Evolutionary conservation across 2,113 vertebrate genomes (phyloP), one percentile per base, ranked within the genome.

Genomic region (Recurvirostra avosetta): DNA sequence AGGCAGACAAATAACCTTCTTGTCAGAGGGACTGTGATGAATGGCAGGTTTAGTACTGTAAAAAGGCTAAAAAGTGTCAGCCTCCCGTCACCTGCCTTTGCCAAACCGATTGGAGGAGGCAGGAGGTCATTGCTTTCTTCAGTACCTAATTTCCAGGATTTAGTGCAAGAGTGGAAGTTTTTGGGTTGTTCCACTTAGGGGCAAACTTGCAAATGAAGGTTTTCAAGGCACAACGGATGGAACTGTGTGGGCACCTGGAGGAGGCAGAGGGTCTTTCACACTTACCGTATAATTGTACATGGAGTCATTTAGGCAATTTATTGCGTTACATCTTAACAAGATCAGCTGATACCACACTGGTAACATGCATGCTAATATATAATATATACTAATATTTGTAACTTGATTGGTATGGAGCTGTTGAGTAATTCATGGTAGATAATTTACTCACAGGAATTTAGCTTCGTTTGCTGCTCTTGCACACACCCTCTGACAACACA

Each of bases 271-370:
- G 8, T 38, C 55, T 55, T 56, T 23, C 40, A 68, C 43, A 11
- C 25, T 30, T 32, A 32, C 22, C 18, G 4, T 70, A 1, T 2
- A 20, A 38, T 7, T 12, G 49, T 19, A 8, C 36, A 3, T 0
- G 0, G 25, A 92, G 25, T 30, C 50, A 15, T 55, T 62, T 8
- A 32, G 55, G 43, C 20, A 53, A 40, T 71, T 73, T n/a, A 70
- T 21, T 61, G 49, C 58, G 72, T 59, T 53, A 29, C 40, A 62
- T 8, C 26, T 36, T 20, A 73, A 66, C 56, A 47, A 21, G 30
- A 58, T 18, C 30, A 25, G 61, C 56, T 85, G 67, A 32, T 40
- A 40, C 11, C 61, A 75, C 38, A 5, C 52, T 21, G 41, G 53
- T 79, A 61, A 52, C 66, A 8, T 4, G 5, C 49, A 56, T 58